A percentile compares a stretch with the other conserved stretches of the same genome.
These are phyloP conservation scores for Etheostoma perlongum DNA, from an alignment of 2,797 vertebrate genomes.

Conservation along the genomic window DNA sequence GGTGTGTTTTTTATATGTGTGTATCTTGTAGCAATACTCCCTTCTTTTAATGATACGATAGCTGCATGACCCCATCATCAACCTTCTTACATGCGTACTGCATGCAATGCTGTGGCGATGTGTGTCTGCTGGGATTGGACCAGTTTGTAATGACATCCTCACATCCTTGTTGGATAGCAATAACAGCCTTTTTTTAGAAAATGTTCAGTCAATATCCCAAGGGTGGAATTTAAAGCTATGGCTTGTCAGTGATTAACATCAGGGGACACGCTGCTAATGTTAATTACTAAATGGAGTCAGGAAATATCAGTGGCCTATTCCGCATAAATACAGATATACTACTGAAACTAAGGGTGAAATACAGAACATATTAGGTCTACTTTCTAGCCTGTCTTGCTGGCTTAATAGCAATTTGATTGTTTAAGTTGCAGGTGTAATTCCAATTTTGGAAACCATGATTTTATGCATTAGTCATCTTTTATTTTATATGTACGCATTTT, in stretches of 20 bases:
- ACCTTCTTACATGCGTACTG: slow-evolving; percentile 15
- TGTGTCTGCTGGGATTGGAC: slow-evolving; percentile 18
- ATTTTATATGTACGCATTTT: neutral
- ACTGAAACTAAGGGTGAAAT: slow-evolving; percentile 6
- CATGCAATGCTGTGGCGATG: neutral
- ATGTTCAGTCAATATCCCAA: slow-evolving; percentile 19
- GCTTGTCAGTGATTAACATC: slow-evolving; percentile 14
- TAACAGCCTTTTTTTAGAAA: slow-evolving; percentile 26
- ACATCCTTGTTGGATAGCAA: slow-evolving; percentile 12
- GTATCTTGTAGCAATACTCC: slow-evolving; percentile 28
- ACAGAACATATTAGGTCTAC: neutral
- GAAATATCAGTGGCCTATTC: neutral
- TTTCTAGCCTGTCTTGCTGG: neutral
- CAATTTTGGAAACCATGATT: neutral
- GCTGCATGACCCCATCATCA: slow-evolving; percentile 8
- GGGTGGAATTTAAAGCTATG: neutral
- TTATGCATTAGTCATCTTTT: neutral
- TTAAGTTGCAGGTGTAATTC: neutral
- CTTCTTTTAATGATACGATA: slow-evolving; percentile 52
- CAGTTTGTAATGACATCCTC: slow-evolving; percentile 33
- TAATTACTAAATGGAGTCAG: neutral
- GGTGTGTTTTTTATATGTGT: slow-evolving; percentile 53
- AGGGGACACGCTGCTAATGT: neutral
- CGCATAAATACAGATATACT: neutral
- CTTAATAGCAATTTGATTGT: neutral